These are phyloP conservation scores for Pempheris klunzingeri DNA, from an alignment of 2,797 vertebrate species.

Conservation along the genomic window DNA sequence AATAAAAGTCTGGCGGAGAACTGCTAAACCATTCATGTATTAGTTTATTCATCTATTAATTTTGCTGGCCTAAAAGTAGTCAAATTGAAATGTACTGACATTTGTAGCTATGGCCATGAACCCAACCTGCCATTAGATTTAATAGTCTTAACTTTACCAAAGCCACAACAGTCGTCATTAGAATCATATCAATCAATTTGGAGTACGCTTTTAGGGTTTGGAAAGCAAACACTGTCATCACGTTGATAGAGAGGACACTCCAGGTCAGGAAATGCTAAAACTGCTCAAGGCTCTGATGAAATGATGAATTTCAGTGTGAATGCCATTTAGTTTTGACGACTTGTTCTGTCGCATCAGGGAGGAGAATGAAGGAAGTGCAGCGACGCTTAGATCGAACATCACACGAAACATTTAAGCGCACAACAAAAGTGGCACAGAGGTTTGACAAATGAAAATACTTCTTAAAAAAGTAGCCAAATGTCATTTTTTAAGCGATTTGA, in stretches of 20 bases:
- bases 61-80: not conserved
- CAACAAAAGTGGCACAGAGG: not conserved
- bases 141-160: not conserved
- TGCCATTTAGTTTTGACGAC: slow-evolving; percentile 8
- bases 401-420: not conserved
- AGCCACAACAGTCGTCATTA: no score
- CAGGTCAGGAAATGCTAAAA: not conserved
- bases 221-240: not conserved
- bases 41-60: not conserved
- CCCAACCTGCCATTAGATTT: no score
- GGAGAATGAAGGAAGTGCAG: not conserved
- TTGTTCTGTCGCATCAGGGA: not conserved
- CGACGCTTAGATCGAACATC: not conserved
- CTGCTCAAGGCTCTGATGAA: not conserved
- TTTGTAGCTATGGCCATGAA: no score
- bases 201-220: not conserved
- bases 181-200: not conserved
- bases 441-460: not conserved
- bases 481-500: not conserved
- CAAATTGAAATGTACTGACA: not conserved
- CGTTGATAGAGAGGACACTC: not conserved
- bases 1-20: not conserved
- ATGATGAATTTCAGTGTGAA: not conserved
- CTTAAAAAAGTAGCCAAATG: not conserved
- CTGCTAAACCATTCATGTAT: not conserved